Evolutionary conservation across 2,888 invertebrate genomes (phyloP).

Genomic region (Heliconius sara): DNA sequence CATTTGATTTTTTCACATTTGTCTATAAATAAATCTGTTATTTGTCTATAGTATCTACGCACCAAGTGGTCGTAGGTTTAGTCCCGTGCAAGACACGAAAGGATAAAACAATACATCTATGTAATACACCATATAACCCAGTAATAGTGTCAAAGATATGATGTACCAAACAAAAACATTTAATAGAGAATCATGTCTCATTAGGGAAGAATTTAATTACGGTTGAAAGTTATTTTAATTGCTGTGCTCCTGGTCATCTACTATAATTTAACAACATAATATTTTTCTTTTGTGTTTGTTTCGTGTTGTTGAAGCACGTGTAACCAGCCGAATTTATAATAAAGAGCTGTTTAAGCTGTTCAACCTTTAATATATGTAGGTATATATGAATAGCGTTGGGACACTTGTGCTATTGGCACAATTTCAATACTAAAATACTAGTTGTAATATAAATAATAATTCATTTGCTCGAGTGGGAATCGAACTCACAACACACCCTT

Average conservation of each 20-base stretch:
- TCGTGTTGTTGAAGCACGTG: not conserved
- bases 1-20: not conserved
- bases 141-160: not conserved
- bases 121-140: not conserved
- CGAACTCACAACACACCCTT: too few species aligned
- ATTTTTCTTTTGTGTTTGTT: slow-evolving; percentile 15
- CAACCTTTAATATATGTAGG: too few species aligned
- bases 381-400: too few species aligned
- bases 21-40: too few species aligned
- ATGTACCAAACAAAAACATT: not conserved
- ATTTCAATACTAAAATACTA: too few species aligned
- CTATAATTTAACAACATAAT: slow-evolving; percentile 32
- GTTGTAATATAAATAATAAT: too few species aligned
- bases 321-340: too few species aligned
- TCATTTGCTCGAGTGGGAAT: too few species aligned
- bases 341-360: not conserved
- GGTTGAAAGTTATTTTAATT: slow-evolving; percentile 27
- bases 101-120: too few species aligned
- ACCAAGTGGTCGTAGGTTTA: not conserved
- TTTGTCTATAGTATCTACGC: not conserved
- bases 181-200: slow-evolving; percentile 13
- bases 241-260: slow-evolving; percentile 7
- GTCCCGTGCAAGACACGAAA: not conserved
- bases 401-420: too few species aligned
- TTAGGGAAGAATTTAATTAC: slow-evolving; percentile 32